Evolutionary conservation across 2,888 invertebrate genomes (phyloP).

Genomic region (Oscheius sp.): DNA sequence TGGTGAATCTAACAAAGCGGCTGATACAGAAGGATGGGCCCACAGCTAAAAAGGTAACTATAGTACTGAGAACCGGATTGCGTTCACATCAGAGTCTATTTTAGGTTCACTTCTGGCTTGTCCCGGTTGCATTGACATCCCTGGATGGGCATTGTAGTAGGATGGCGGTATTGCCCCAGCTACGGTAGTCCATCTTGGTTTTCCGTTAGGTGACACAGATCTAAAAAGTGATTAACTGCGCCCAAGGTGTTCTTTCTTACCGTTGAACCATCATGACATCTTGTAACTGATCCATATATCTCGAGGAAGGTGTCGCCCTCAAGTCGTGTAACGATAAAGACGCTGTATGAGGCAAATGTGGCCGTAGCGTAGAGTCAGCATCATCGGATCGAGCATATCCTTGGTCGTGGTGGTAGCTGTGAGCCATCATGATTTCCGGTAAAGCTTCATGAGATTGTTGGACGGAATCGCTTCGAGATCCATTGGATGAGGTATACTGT

Average conservation of each 20-base stretch:
- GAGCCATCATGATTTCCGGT: slow-evolving; percentile 41
- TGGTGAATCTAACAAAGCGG: slow-evolving; percentile 18
- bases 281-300: slow-evolving; percentile 3
- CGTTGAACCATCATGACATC: slow-evolving; percentile 13
- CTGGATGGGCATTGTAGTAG: slow-evolving; percentile 24
- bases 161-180: slow-evolving; percentile 35
- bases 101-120: slow-evolving; percentile 38
- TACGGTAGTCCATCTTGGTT: slow-evolving; percentile 37
- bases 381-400: slow-evolving; percentile 26
- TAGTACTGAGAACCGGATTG: too few species aligned
- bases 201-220: slow-evolving; percentile 31
- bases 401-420: slow-evolving; percentile 33
- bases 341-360: slow-evolving; percentile 12
- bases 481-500: slow-evolving; percentile 31
- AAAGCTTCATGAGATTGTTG: slow-evolving; percentile 38
- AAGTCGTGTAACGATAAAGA: slow-evolving; percentile 37
- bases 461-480: slow-evolving; percentile 39
- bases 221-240: slow-evolving; percentile 1
- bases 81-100: slow-evolving; percentile 39
- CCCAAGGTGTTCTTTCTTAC: background rate
- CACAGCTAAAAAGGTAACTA: slow-evolving; percentile 30
- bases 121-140: slow-evolving; percentile 10
- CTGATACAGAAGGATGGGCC: slow-evolving; percentile 33
- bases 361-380: slow-evolving; percentile 32
- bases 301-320: background rate